Conservation (phyloP, 1,140 invertebrate genomes). For the Apis mellifera region Amel_HAv3.1 CM009941.2:8177001-8177500, state of each 20-base stretch:
- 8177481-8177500: constrained; percentile 28
- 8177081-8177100: constrained; percentile 28
- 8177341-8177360: not conserved
- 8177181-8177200: constrained; percentile 25
- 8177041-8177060: not conserved
- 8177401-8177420: not conserved
- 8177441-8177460: constrained; percentile 38
- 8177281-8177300: constrained; percentile 13
- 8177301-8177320: not conserved
- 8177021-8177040: not conserved
- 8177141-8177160: constrained; percentile 48
- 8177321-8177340: not conserved
- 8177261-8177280: not conserved
- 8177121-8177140: constrained; percentile 43
- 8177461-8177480: constrained; percentile 50
- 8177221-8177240: not conserved
- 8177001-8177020: not conserved
- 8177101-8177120: constrained; percentile 15
- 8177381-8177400: constrained; percentile 22
- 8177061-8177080: constrained; percentile 28
- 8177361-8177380: not conserved
- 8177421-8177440: not conserved
- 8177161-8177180: constrained; percentile 35
- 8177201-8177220: not conserved
- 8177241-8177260: constrained; percentile 2